Base-by-base conservation (phyloP, 2,797 vertebrate genomes). In the Rhincodon typus region DNA sequence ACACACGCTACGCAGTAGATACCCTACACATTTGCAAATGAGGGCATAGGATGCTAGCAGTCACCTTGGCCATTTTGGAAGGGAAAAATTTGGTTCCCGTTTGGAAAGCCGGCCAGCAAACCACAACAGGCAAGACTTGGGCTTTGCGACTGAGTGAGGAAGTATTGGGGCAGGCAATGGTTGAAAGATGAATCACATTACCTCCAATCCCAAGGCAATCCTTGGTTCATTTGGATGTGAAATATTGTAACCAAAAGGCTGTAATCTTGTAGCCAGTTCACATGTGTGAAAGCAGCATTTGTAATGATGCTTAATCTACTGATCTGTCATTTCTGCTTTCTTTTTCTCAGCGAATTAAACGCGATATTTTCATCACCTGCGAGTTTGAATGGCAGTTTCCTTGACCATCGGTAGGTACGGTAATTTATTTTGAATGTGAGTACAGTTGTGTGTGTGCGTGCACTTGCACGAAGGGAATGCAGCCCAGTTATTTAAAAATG, bases 331-430 rank as follows among this genome's bases (percentile, higher is more conserved):
- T 23, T 96, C 3, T 62, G 12, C 96, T 96, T 96, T 72, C 27
- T 74, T 7, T 90, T 94, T 94, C 97, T 88, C 97, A 99, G 99
- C 96, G 98, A 98, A 96, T 98, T 99, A 96, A 98, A 99, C 91
- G 98, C 99, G 97, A 98, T 99, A 84, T 96, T 99, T 79, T 99
- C 99, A 82, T 99, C 99, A 0, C 98, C 98, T 94, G 99, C 99
- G 70, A 99, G 99, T 97, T 99, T 99, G 99, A 99, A 99, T 96
- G 99, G 98, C 97, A 99, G 99, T 97, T 99, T 99, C 97, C 97
- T 99, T 97, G 99, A 99, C 97, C 98, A 99, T 97, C 99, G 98
- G 99, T 99, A 97, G 98, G 97, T 97, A 69, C 27, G 69, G n/a
- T 93, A 42, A 34, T 42, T 93, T 23, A 57, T 88, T 88, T 57